Percentiles rank a stretch among this genome's conserved stretches.
phyloP scores from a whole-genome alignment of 2,113 vertebrate species.

The Ploceus nigricollis region DNA sequence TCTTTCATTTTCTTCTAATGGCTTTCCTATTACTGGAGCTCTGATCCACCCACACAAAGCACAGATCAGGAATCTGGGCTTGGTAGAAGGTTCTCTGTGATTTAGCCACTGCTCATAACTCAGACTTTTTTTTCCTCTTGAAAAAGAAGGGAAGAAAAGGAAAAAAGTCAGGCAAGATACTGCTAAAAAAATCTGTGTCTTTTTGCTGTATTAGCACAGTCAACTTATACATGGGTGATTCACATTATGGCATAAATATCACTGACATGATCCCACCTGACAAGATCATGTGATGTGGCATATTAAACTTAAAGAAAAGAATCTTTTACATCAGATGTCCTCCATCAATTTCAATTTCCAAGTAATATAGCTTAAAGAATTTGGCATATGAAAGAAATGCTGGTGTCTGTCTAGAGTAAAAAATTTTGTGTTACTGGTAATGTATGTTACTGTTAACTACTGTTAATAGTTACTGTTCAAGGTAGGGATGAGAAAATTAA shows the following conservation, averaged over 20 bases:
- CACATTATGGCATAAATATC: neutral
- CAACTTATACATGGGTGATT: neutral
- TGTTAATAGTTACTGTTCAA: neutral
- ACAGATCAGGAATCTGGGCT: neutral
- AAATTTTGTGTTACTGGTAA: rapidly evolving
- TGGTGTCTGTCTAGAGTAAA: neutral
- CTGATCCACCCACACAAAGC: slow-evolving; percentile 1
- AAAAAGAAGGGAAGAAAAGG: neutral
- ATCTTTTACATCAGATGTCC: slow-evolving; percentile 52
- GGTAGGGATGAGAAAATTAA: neutral
- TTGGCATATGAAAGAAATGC: neutral
- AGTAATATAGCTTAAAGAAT: neutral
- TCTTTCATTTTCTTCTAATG: neutral
- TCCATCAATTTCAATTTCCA: slow-evolving; percentile 43
- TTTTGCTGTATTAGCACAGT: neutral
- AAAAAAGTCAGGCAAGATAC: neutral
- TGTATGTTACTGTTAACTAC: too few relatives aligned
- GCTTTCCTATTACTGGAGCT: neutral
- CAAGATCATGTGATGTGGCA: slow-evolving; percentile 42
- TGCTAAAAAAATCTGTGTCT: neutral
- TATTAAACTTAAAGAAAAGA: slow-evolving; percentile 53
- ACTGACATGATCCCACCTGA: slow-evolving; percentile 55
- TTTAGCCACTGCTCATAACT: neutral
- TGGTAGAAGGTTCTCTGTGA: neutral
- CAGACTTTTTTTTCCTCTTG: neutral